Evolutionary conservation across 2,888 invertebrate genomes (phyloP).

Genomic region (Cosmorhoe ocellata): DNA sequence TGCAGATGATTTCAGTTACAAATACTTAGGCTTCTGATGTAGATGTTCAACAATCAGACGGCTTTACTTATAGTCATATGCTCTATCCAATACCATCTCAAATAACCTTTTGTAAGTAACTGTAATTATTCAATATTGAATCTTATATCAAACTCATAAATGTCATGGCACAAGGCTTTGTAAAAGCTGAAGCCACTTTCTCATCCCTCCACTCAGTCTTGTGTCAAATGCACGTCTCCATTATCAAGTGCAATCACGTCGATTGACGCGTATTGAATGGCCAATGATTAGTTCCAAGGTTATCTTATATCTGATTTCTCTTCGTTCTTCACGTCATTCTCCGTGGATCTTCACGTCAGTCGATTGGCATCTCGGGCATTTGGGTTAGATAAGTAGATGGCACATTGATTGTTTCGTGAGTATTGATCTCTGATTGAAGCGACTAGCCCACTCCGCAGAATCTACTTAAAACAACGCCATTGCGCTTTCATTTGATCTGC

Average conservation of each 20-base stretch:
- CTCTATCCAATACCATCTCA: too few relatives aligned
- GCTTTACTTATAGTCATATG: not conserved
- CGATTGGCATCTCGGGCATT: constrained; percentile 70
- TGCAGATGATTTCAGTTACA: too few relatives aligned
- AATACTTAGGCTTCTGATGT: too few relatives aligned
- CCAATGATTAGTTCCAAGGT: constrained; percentile 39
- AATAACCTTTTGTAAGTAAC: too few relatives aligned
- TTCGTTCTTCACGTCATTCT: constrained; percentile 37
- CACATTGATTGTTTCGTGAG: constrained; percentile 70
- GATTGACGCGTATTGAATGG: constrained; percentile 40
- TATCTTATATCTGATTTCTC: constrained; percentile 46
- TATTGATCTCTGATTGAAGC: constrained; percentile 20
- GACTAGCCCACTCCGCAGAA: not conserved
- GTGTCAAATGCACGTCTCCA: constrained; percentile 25
- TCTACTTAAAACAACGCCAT: too few relatives aligned
- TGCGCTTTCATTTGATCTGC: too few relatives aligned
- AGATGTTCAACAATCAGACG: not conserved
- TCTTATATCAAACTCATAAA: too few relatives aligned
- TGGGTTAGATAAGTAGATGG: constrained; percentile 52
- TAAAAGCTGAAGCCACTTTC: constrained; percentile 15
- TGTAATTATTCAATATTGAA: too few relatives aligned
- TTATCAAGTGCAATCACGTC: constrained; percentile 30
- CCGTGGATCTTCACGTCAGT: constrained; percentile 70
- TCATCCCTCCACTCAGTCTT: constrained; percentile 12
- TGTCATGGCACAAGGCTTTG: too few relatives aligned